Conservation (phyloP, 2,888 invertebrate species). For the Sepiola atlantica region DNA sequence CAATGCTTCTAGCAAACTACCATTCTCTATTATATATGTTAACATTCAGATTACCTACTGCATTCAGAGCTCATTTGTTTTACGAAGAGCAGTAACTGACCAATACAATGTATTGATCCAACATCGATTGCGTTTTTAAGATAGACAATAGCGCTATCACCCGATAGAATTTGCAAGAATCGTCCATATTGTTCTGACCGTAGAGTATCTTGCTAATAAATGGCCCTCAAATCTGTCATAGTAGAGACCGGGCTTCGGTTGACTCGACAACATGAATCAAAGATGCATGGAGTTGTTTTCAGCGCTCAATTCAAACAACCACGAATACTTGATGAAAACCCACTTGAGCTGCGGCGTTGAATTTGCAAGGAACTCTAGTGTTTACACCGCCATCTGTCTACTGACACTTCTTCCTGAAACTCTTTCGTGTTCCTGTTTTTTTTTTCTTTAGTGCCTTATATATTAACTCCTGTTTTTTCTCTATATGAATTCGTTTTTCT, state of each 20-base stretch:
- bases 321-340: neutral
- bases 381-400: neutral
- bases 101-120: neutral
- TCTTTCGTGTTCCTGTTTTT: neutral
- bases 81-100: neutral
- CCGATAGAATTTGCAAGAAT: neutral
- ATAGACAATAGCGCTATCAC: neutral
- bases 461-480: no score
- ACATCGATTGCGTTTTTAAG: neutral
- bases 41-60: no score
- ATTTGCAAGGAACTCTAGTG: neutral
- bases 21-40: no score
- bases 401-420: no score
- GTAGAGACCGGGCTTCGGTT: neutral
- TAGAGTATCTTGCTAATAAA: neutral
- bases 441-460: neutral
- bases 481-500: neutral
- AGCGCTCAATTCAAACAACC: neutral
- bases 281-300: neutral
- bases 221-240: neutral
- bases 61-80: no score
- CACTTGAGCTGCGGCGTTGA: neutral
- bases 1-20: no score
- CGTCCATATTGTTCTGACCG: neutral
- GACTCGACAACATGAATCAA: neutral